Evolutionary conservation across 2,113 vertebrate species (phyloP).

Genomic region (Nymphicus hollandicus): DNA sequence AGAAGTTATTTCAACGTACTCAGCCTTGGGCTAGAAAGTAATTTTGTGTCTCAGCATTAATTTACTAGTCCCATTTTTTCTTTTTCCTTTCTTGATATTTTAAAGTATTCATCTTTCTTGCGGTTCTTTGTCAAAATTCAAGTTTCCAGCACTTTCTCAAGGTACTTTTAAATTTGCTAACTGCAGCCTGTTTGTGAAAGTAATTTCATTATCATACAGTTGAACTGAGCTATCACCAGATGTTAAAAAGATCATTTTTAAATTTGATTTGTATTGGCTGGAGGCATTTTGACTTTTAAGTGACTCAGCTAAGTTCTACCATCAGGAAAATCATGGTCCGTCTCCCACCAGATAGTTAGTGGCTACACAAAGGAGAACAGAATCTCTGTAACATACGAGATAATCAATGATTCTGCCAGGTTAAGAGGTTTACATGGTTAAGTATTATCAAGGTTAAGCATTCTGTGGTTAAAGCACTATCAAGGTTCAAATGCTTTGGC

Average conservation of each 20-base stretch:
- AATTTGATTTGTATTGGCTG: neutral
- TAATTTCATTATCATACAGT: conserved; percentile 20
- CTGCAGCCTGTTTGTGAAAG: neutral
- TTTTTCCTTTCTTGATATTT: neutral
- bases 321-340: neutral
- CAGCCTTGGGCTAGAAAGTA: neutral
- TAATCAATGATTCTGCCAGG: neutral
- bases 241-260: conserved; percentile 16
- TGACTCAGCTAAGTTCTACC: neutral
- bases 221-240: conserved; percentile 10
- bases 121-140: neutral
- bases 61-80: neutral
- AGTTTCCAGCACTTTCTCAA: neutral
- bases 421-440: neutral
- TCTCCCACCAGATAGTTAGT: neutral
- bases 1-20: neutral
- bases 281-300: neutral
- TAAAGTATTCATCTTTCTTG: neutral
- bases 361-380: neutral
- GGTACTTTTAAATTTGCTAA: neutral
- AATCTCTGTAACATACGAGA: neutral
- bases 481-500: neutral
- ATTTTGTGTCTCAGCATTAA: neutral
- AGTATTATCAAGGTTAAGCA: neutral
- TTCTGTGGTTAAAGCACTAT: neutral